Evolutionary conservation across 2,113 vertebrate genomes (phyloP), one percentile per base, ranked within the genome.

Genomic region (Hippocampus abdominalis): DNA sequence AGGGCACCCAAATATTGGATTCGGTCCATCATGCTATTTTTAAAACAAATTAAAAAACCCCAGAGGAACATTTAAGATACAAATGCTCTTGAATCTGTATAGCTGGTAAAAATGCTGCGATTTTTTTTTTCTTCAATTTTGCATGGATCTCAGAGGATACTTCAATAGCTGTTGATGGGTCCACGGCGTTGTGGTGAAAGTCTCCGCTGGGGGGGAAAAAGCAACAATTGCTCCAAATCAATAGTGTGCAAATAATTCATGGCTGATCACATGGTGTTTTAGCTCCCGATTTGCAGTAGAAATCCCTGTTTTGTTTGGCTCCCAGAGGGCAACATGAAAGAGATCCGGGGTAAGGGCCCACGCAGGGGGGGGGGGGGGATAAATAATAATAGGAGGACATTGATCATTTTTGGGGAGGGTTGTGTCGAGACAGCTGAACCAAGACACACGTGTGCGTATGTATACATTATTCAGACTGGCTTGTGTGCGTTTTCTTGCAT

Each of bases 211-310:
- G 90, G 90, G 91, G 32, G 32, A 6, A 91, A 85, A 88, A 74
- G 84, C 87, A 88, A 79, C 78, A 83, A 88, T 91, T 89, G 91
- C 88, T 78, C 84, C 89, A 87, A 92, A 93, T 93, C 91, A 92
- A 92, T 92, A 92, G 69, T 20, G 10, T 79, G 83, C 79, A 91
- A 90, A 86, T 87, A 91, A 90, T 89, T 91, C 87, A 92, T 92
- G 88, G 88, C 88, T 88, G 88, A 92, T 91, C 87, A 91, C 87
- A 84, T 89, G 89, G 86, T 87, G 87, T 85, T 91, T 91, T 87
- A 90, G 87, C 84, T 86, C 77, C 75, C 77, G 82, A 81, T 88
- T 87, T 89, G 81, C 81, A 83, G 89, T 81, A 87, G 84, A 91
- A 86, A 87, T 64, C 69, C 83, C 60, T 84, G 85, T 87, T 88